These are phyloP conservation scores for Corvus cornix DNA, from an alignment of 2,113 vertebrate species.

Conservation along the genomic window DNA sequence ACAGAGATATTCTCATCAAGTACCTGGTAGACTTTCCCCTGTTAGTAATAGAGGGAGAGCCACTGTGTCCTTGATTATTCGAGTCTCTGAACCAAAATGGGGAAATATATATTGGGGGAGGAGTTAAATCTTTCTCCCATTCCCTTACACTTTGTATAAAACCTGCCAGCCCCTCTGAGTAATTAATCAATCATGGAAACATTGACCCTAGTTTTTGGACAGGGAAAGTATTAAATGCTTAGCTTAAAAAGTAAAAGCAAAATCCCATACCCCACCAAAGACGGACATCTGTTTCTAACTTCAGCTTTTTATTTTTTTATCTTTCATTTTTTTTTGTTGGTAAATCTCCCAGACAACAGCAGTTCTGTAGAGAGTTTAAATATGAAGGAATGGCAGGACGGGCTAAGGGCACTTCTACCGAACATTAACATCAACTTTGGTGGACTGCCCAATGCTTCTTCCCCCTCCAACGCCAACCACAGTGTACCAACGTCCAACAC, in stretches of 20 bases:
- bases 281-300: constrained; percentile 82
- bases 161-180: constrained; percentile 17
- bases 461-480: constrained; percentile 96
- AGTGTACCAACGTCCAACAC: constrained; percentile 88
- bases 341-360: constrained; percentile 91
- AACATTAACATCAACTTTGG: constrained; percentile 99
- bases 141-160: not conserved
- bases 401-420: constrained; percentile 97
- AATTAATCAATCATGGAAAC: constrained; percentile 18
- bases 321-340: constrained; percentile 81
- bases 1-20: not conserved
- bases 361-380: constrained; percentile 98
- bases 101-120: not conserved
- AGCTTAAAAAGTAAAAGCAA: constrained; percentile 67
- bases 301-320: constrained; percentile 87
- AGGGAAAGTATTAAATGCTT: constrained; percentile 67
- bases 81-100: not conserved
- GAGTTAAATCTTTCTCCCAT: constrained; percentile 45
- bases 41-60: not conserved
- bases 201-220: constrained; percentile 49
- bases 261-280: constrained; percentile 74
- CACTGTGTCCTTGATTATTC: not conserved
- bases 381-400: constrained; percentile 99
- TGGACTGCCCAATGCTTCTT: constrained; percentile 95
- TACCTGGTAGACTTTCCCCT: not conserved